Conservation (phyloP, 2,888 invertebrate species). For the Lithophane ornitopus region DNA sequence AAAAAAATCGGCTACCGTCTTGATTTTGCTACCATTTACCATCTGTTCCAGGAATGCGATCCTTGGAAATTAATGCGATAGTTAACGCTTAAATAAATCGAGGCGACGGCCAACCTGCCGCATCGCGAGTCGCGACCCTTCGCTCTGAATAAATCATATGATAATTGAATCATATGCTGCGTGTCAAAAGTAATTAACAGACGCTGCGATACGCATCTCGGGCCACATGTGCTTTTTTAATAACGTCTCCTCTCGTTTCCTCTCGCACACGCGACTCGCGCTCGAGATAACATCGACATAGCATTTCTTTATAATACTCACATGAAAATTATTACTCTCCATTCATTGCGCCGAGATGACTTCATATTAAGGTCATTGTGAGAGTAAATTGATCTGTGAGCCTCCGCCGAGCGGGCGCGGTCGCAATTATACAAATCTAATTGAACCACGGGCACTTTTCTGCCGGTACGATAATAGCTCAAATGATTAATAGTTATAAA, state of each 20-base stretch:
- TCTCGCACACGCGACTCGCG: conserved; percentile 85
- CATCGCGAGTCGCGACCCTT: conserved; percentile 75
- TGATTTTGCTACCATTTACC: conserved; percentile 80
- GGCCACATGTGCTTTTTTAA: conserved; percentile 90
- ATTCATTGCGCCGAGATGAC: conserved; percentile 81
- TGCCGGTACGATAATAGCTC: conserved; percentile 68
- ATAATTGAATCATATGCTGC: conserved; percentile 91
- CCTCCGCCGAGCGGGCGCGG: conserved; percentile 78
- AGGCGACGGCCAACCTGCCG: conserved; percentile 72
- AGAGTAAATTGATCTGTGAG: conserved; percentile 87
- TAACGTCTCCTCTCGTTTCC: conserved; percentile 86
- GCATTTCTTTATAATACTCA: conserved; percentile 85
- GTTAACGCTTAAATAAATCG: conserved; percentile 87
- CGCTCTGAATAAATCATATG: conserved; percentile 88
- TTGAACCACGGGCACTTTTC: conserved; percentile 69
- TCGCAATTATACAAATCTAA: conserved; percentile 78
- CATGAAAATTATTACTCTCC: conserved; percentile 85
- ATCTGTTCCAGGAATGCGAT: conserved; percentile 86
- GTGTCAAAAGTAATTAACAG: conserved; percentile 90
- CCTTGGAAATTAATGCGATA: conserved; percentile 83
- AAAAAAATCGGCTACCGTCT: conserved; percentile 79
- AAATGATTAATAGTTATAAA: conserved; percentile 63
- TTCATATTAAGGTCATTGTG: conserved; percentile 88
- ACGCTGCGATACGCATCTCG: conserved; percentile 89
- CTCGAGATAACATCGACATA: conserved; percentile 88